These are phyloP conservation scores for Neopelma chrysocephalum DNA, from an alignment of 2,797 vertebrate genomes.

Conservation along the genomic window DNA sequence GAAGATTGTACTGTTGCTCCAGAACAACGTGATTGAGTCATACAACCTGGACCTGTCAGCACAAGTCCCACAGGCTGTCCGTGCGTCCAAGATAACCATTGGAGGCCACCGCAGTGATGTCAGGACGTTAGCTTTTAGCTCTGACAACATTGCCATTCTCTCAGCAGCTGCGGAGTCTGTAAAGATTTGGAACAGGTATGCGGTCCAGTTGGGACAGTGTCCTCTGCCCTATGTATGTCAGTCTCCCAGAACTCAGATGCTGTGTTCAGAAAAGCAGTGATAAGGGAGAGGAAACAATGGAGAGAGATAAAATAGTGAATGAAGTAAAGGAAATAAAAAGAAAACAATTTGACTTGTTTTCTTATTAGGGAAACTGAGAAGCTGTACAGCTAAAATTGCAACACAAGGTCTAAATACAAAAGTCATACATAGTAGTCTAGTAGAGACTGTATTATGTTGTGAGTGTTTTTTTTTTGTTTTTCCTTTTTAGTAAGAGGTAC, in stretches of 20 bases:
- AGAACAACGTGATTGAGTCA: constrained; percentile 91
- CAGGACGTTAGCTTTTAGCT: constrained; percentile 93
- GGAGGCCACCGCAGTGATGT: constrained; percentile 91
- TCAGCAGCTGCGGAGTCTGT: constrained; percentile 91
- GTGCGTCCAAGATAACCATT: constrained; percentile 83
- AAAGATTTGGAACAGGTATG: constrained; percentile 98
- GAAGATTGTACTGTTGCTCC: constrained; percentile 88
- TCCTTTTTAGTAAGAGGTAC: neutral
- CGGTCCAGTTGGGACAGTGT: neutral
- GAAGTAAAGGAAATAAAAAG: neutral
- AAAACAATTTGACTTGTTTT: neutral
- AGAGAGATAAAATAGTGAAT: neutral
- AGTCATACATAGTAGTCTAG: fast-evolving
- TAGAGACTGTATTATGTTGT: neutral
- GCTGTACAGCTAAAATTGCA: neutral
- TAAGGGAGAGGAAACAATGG: neutral
- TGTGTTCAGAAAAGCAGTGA: neutral
- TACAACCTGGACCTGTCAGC: constrained; percentile 78
- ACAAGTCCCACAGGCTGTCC: constrained; percentile 73
- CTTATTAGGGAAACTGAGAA: neutral
- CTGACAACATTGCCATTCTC: constrained; percentile 93
- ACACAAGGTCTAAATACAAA: neutral
- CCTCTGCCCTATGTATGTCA: neutral
- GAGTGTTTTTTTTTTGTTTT: fast-evolving
- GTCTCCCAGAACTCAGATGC: neutral